Evolutionary conservation across 2,888 invertebrate species (phyloP).

Genomic region (Gibbula magus): DNA sequence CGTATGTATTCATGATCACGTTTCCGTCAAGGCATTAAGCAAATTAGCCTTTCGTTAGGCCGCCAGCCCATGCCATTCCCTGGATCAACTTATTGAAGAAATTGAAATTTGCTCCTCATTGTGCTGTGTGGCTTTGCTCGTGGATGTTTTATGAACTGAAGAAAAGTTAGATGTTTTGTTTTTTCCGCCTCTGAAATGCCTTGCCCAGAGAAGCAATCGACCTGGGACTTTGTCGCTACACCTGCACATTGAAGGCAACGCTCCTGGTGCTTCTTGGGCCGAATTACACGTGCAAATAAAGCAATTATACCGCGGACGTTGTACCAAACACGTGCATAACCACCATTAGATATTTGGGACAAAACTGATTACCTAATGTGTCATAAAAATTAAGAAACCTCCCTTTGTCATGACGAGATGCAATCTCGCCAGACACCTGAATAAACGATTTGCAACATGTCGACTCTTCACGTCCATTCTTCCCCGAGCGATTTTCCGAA

Average conservation of each 20-base stretch:
- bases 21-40: conserved; percentile 14
- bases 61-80: background rate
- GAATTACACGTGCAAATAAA: conserved; percentile 27
- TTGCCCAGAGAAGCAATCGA: conserved; percentile 12
- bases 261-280: background rate
- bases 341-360: conserved; percentile 20
- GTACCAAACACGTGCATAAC: conserved; percentile 25
- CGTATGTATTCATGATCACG: conserved; percentile 25
- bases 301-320: conserved; percentile 25
- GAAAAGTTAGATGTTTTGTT: background rate
- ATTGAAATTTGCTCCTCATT: conserved; percentile 3
- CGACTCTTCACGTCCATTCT: conserved; percentile 5
- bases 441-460: conserved; percentile 18
- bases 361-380: conserved; percentile 23
- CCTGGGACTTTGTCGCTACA: conserved; percentile 13
- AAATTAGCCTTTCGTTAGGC: background rate
- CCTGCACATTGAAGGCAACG: background rate
- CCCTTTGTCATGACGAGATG: background rate
- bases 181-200: conserved; percentile 1
- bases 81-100: background rate
- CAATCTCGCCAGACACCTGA: conserved; percentile 13
- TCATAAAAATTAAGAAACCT: background rate
- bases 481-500: background rate
- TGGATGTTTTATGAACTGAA: conserved; percentile 7
- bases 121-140: background rate